These are phyloP conservation scores for Archaeoteleia sp. DNA, from an alignment of 2,888 invertebrate genomes.

Conservation along the genomic window DNA sequence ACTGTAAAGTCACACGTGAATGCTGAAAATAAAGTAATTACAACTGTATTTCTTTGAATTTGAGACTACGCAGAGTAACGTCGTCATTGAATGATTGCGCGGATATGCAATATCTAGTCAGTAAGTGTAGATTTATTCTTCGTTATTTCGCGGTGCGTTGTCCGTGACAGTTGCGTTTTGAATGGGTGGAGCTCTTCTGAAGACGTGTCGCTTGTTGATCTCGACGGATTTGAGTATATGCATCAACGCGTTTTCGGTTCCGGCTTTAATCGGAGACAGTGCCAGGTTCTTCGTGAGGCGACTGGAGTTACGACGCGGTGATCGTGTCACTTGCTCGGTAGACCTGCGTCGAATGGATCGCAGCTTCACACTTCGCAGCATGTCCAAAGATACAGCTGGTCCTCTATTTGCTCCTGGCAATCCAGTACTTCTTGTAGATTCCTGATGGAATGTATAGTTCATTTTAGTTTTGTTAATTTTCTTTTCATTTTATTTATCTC, in stretches of 20 bases:
- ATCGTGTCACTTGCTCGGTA: conserved; percentile 57
- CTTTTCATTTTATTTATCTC: no score
- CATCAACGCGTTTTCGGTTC: conserved; percentile 57
- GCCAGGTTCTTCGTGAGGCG: conserved; percentile 57
- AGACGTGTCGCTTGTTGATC: conserved; percentile 54
- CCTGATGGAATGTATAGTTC: no score
- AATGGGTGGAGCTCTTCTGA: conserved; percentile 47
- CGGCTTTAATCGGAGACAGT: conserved; percentile 61
- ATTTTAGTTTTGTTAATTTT: no score
- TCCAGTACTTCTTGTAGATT: no score
- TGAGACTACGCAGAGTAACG: conserved; percentile 1
- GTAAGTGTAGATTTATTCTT: neutral
- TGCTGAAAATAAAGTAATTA: conserved; percentile 73
- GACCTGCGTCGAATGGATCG: conserved; percentile 64
- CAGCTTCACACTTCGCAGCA: conserved; percentile 71
- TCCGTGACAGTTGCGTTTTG: no score
- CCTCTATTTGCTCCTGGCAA: conserved; percentile 47
- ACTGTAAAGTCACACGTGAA: conserved; percentile 71
- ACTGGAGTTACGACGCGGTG: conserved; percentile 58
- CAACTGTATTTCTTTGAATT: conserved; percentile 60
- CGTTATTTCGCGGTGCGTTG: neutral
- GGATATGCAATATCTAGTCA: conserved; percentile 11
- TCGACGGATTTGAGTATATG: conserved; percentile 63
- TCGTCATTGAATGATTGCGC: neutral
- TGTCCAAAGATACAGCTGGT: conserved; percentile 69